Conservation (phyloP, 2,888 invertebrate species). For the Melitaea athalia region DNA sequence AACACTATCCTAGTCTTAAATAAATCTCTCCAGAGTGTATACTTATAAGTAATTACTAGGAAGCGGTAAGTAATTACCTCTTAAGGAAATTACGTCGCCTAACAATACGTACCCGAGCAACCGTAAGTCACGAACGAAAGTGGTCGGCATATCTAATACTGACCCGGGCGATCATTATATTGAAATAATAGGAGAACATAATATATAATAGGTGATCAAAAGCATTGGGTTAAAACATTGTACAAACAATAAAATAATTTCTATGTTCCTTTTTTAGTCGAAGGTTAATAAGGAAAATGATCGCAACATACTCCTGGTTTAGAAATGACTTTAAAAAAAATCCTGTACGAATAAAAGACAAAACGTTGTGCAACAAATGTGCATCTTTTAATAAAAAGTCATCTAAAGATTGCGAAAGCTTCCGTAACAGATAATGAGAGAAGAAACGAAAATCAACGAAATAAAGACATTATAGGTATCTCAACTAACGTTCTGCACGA, state of each 20-base stretch:
- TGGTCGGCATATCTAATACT: slow-evolving; percentile 32
- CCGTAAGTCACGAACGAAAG: slow-evolving; percentile 44
- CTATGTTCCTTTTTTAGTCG: slow-evolving; percentile 6
- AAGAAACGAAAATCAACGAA: too few relatives aligned
- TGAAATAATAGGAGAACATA: slow-evolving; percentile 20
- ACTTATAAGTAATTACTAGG: slow-evolving; percentile 43
- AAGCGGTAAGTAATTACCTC: slow-evolving; percentile 40
- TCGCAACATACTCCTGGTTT: background rate
- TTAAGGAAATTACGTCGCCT: slow-evolving; percentile 43
- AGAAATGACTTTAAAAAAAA: background rate
- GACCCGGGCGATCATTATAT: slow-evolving; percentile 32
- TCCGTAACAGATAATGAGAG: too few relatives aligned
- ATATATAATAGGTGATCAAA: slow-evolving; percentile 13
- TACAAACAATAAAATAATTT: slow-evolving; percentile 26
- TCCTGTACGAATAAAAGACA: too few relatives aligned
- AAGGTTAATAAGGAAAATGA: slow-evolving; percentile 16
- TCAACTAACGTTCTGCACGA: background rate
- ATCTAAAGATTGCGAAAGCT: too few relatives aligned
- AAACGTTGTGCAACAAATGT: too few relatives aligned
- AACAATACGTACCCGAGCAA: slow-evolving; percentile 38
- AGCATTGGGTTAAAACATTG: slow-evolving; percentile 24
- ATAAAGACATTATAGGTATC: background rate
- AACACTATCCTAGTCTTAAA: slow-evolving; percentile 27
- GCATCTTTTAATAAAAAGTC: too few relatives aligned
- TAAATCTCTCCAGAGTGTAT: slow-evolving; percentile 34